Base-by-base conservation (phyloP, 2,888 invertebrate genomes). In the Mantis religiosa region DNA sequence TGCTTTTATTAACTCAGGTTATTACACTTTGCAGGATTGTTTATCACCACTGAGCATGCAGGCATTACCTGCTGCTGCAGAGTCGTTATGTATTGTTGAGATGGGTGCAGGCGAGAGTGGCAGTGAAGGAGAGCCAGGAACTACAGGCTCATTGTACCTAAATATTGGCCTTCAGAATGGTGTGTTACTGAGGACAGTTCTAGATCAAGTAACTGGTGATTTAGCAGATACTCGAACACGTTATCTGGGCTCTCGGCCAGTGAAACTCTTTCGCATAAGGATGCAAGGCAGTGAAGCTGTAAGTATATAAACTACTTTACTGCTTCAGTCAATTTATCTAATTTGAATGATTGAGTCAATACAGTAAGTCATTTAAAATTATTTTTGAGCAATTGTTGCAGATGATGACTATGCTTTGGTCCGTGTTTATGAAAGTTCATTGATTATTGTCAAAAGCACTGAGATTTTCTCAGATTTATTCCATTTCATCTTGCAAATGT, bases 121-220 rank as follows among this genome's bases (percentile, higher is more conserved):
- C 82, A 93, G 93, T 8, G 91, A 91, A n/a, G 93, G 93, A 25
- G 94, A 93, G 86, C 91, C 89, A 27, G 90, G 90, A 14, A 85
- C 88, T 15, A 83, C 41, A 14, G 90, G 89, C 9, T 87, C 89
- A 20, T 94, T 99, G 28, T 99, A 98, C 93, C 94, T 99, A 47
- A 99, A 99, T 92, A 99, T 99, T 93, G 99, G 99, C 1, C 94
- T 99, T 34, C 98, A 98, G 94, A 99, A 99, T 93, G 99, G 99
- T 88, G 98, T 98, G 47, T 93, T 99, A 89, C 94, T 99, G 88
- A 95, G 99, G 92, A 98, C 98, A 3, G 98, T 99, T 4, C 94
- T 99, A 71, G 99, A 99, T 94, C 97, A 98, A 0, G 97, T 98
- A 28, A 98, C 98, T 83, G 99, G 99, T 0, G 99, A 99, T 93